These are phyloP conservation scores for Sardina pilchardus DNA, from an alignment of 2,113 vertebrate species.

Conservation along the genomic window DNA sequence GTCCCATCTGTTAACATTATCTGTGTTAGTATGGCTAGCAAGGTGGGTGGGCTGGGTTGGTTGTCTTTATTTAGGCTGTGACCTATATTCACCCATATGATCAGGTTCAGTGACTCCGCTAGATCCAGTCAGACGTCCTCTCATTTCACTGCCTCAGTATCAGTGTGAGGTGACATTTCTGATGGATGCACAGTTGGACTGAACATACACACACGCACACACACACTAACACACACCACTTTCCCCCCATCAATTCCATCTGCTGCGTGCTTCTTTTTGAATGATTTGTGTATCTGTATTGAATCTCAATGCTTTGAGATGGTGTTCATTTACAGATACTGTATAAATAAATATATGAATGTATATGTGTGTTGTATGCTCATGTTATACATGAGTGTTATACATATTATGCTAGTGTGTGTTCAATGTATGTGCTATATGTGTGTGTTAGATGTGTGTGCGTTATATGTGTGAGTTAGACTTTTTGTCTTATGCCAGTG, in stretches of 20 bases:
- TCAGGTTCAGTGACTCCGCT: not conserved
- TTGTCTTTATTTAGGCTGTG: not conserved
- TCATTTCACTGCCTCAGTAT: not conserved
- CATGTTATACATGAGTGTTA: too few relatives aligned
- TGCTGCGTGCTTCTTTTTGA: not conserved
- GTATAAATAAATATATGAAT: not conserved
- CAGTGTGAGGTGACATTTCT: not conserved
- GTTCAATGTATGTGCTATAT: too few relatives aligned
- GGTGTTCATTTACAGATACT: not conserved
- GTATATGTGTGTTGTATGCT: not conserved
- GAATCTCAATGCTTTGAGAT: not conserved
- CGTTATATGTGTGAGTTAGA: not conserved
- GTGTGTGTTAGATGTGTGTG: not conserved
- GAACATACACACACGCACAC: not conserved
- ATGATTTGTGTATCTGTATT: not conserved
- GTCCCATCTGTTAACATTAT: not conserved
- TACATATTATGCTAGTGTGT: too few relatives aligned
- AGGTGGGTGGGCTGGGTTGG: not conserved
- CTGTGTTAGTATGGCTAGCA: not conserved
- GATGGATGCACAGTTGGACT: not conserved
- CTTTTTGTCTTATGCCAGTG: not conserved
- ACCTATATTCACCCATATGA: slow-evolving; percentile 15
- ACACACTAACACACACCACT: not conserved
- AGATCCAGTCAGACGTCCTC: not conserved
- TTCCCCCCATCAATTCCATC: not conserved